Percentiles rank a stretch among this genome's conserved stretches.
Conservation (phyloP, 1,140 invertebrate genomes). For the Cyrtorhinus lividipennis region DNA sequence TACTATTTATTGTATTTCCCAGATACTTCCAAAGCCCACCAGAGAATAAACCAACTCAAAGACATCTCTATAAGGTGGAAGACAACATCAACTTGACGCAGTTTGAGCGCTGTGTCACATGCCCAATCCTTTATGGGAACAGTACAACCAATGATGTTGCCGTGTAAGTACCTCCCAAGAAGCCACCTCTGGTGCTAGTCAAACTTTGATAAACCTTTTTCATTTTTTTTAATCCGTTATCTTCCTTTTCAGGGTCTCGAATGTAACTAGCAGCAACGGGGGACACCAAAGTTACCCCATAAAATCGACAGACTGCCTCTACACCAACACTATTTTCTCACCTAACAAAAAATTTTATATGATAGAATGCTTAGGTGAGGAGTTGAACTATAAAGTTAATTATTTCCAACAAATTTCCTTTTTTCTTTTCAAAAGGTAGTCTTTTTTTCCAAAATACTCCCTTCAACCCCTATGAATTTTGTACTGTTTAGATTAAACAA, state of each 20-base stretch:
- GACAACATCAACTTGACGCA: slow-evolving; percentile 23
- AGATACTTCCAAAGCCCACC: slow-evolving; percentile 52
- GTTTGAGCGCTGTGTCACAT: slow-evolving; percentile 22
- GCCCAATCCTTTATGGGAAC: slow-evolving; percentile 14
- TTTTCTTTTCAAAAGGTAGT: no score
- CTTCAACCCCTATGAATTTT: no score
- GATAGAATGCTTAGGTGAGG: slow-evolving; percentile 48
- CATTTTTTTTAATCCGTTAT: no score
- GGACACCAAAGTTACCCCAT: not conserved
- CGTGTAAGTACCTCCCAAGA: not conserved
- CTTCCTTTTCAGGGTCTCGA: no score
- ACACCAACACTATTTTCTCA: slow-evolving; percentile 27
- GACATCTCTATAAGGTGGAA: slow-evolving; percentile 46
- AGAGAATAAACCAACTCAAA: slow-evolving; percentile 44
- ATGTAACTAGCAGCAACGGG: not conserved
- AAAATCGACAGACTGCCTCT: slow-evolving; percentile 25
- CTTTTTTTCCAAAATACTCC: no score
- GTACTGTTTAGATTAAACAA: no score
- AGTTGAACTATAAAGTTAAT: no score
- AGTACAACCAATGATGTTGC: not conserved
- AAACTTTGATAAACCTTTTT: no score
- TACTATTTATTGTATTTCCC: slow-evolving; percentile 6
- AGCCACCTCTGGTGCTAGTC: not conserved
- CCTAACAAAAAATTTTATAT: slow-evolving; percentile 33
- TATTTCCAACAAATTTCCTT: no score